Evolutionary conservation across 1,140 invertebrate genomes (phyloP), one percentile per base, ranked within the genome.

Genomic region (Drosophila leontia): DNA sequence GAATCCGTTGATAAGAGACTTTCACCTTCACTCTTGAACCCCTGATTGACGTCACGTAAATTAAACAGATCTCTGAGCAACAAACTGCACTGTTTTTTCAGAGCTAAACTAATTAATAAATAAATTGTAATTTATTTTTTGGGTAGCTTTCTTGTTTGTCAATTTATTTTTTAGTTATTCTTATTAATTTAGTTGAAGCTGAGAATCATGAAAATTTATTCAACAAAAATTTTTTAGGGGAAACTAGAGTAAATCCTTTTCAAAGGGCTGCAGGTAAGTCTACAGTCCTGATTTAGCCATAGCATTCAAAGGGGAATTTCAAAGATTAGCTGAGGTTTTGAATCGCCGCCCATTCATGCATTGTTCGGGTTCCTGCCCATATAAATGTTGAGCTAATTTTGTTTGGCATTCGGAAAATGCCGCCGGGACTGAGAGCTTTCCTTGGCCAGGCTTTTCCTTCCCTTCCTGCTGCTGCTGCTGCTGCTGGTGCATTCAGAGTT

Each of bases 351-450:
- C 63, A 74, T 48, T 56, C 42, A 56, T 48, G 51, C 60, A 75
- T 84, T 82, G 55, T 55, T 47, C 45, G 1, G 50, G 19, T 34
- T 34, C 7, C 32, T 7, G 15, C 3, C 26, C 19, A 60, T 41
- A 65, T 48, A 65, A 74, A 74, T 77, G 64, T 61, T 42, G 47
- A 62, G 72, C 75, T 82, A 78, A 82, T 82, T 86, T 86, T 44
- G 51, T 56, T 74, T 78, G 37, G 67, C 67, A 71, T 70, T 70
- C 26, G 64, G 65, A 70, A 69, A 70, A 70, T 44, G 67, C 62
- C 55, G 51, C 53, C 37, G 50, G 50, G 45, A 19, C 75, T 12
- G 26, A 12, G 65, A 7, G 65, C n/a, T 39, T 56, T 47, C 19
- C 47, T 26, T 42, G 51, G 23, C 15, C 62, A 34, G 13, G 41